Conservation (phyloP, 2,888 invertebrate species). For the Drosophila nigricruria region DNA sequence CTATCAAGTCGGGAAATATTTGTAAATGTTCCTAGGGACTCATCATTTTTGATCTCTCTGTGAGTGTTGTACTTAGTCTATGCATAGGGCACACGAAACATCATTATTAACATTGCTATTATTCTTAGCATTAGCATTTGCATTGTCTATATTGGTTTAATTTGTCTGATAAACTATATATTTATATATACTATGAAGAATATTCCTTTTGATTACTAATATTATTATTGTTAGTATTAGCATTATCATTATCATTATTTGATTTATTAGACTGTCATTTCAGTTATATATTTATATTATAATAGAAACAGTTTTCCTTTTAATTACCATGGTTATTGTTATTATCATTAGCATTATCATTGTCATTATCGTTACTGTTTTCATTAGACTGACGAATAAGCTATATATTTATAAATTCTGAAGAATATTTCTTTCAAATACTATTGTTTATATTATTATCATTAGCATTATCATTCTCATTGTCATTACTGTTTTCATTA, state of each 20-base stretch:
- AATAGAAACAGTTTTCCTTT: too few relatives aligned
- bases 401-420: background rate
- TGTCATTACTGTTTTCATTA: background rate
- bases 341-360: background rate
- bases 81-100: background rate
- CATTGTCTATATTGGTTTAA: too few relatives aligned
- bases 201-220: background rate
- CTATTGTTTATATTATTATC: background rate
- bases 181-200: background rate
- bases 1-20: slow-evolving; percentile 43
- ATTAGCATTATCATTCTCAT: background rate
- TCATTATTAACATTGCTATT: background rate
- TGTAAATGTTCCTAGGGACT: slow-evolving; percentile 36
- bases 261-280: too few relatives aligned
- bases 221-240: background rate
- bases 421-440: background rate
- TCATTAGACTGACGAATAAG: background rate
- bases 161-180: too few relatives aligned
- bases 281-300: too few relatives aligned
- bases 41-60: background rate
- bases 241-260: too few relatives aligned
- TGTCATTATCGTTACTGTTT: background rate
- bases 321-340: too few relatives aligned
- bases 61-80: background rate
- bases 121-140: too few relatives aligned